Evolutionary conservation across 2,113 vertebrate species (phyloP).

Genomic region (Camelus bactrianus): DNA sequence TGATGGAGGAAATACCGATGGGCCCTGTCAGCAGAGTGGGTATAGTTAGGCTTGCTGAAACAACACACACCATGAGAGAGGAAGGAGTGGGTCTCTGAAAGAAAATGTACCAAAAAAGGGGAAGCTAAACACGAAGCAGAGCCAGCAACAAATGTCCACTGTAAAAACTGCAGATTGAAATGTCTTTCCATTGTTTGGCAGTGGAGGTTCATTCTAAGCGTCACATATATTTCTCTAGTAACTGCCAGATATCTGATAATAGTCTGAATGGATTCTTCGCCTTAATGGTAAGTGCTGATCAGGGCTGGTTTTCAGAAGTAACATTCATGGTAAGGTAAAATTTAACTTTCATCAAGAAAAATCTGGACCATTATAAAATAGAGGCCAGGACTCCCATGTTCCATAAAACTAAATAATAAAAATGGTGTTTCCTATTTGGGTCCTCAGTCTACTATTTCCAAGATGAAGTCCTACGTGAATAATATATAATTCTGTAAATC

Average conservation of each 20-base stretch:
- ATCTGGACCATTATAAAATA: constrained; percentile 21
- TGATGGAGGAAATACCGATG: background rate
- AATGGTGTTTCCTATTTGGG: background rate
- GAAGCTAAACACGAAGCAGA: background rate
- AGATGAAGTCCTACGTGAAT: constrained; percentile 63
- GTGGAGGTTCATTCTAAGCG: background rate
- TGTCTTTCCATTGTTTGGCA: background rate
- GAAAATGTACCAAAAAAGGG: background rate
- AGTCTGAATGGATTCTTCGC: background rate
- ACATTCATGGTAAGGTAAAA: background rate
- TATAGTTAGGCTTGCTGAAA: background rate
- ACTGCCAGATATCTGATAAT: background rate
- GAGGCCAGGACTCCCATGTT: background rate
- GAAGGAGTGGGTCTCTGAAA: background rate
- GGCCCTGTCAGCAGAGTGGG: background rate
- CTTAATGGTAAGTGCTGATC: background rate
- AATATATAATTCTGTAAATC: constrained; percentile 60
- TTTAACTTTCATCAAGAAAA: constrained; percentile 12
- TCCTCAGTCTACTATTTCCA: background rate
- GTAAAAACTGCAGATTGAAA: background rate
- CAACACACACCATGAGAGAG: background rate
- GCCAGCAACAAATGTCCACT: background rate
- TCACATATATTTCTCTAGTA: background rate
- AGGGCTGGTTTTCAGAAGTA: constrained; percentile 12
- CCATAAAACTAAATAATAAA: constrained; percentile 36